phyloP scores from a whole-genome alignment of 2,113 vertebrate species.

The Crotophaga sulcirostris region DNA sequence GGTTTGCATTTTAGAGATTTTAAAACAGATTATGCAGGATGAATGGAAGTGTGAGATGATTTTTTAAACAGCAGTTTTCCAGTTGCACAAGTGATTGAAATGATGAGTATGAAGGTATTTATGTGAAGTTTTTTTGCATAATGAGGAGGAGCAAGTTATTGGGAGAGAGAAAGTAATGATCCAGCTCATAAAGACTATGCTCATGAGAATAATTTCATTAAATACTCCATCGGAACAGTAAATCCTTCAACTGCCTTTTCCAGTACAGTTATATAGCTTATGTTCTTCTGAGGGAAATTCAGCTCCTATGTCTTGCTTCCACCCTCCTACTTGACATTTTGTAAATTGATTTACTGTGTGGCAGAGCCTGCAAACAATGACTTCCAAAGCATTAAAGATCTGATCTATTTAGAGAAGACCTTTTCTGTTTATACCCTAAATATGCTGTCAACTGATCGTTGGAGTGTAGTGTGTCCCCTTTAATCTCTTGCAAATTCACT shows the following conservation, averaged over 20 bases:
- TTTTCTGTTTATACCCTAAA: neutral
- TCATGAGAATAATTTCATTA: conserved; percentile 14
- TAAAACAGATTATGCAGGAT: neutral
- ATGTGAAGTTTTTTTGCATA: neutral
- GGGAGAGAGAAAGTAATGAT: neutral
- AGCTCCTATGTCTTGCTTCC: neutral
- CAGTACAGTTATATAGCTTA: neutral
- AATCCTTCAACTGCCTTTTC: conserved; percentile 23
- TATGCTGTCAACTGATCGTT: neutral
- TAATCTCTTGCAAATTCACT: neutral
- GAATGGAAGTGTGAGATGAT: neutral
- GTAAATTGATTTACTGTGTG: neutral
- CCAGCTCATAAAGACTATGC: neutral
- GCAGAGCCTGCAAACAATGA: neutral
- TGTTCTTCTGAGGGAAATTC: conserved; percentile 22
- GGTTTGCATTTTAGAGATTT: neutral
- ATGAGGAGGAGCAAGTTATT: neutral
- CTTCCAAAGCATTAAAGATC: neutral
- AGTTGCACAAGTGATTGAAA: neutral
- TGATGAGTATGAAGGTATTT: neutral
- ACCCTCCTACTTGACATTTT: conserved; percentile 28
- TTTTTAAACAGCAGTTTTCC: neutral
- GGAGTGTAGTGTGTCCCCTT: neutral
- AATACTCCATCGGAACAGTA: conserved; percentile 24
- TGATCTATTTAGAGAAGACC: neutral